Evolutionary conservation across 2,797 vertebrate species (phyloP), one percentile per base, ranked within the genome.

Genomic region (Halcyon badia): DNA sequence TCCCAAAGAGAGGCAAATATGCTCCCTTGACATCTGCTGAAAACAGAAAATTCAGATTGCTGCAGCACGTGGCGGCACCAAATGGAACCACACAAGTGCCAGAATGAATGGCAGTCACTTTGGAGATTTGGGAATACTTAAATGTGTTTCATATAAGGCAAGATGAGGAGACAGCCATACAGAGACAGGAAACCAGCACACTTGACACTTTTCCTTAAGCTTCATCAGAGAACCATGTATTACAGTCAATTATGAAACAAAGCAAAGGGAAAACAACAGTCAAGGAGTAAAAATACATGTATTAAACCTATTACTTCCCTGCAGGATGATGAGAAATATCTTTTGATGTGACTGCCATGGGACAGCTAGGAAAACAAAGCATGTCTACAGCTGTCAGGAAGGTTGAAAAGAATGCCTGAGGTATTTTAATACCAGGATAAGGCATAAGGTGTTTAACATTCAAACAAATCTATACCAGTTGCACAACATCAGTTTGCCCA

Each of bases 201-300:
- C 61, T 70, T 82, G 49, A 48, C 56, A 64, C 3, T 21, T 87
- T 57, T 78, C 31, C 64, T 88, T 69, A 88, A 94, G 41, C 68
- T 71, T 65, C 46, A 75, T 17, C 52, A 71, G 79, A 65, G 77
- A 93, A 35, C 28, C 21, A 78, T 9, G 5, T 31, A 72, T 56
- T 94, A 6, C 18, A 84, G 56, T 78, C 62, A 95, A 82, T 42
- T 87, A 68, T 17, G 71, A 95, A 89, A 95, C 6, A 94, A 75
- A 91, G 9, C 30, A 62, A 89, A 77, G 41, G 18, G 39, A 33
- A 88, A 77, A 69, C 39, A 75, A 35, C 35, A 83, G 35, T 46
- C 58, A 25, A 83, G 41, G 42, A 44, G 64, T 78, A 93, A 81
- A 96, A 93, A 49, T 35, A 35, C 10, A 6, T n/a, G 11, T 69